Percentiles rank a stretch among this genome's conserved stretches.
phyloP scores from a whole-genome alignment of 2,888 invertebrate species.

The Eupithecia exiguata region DNA sequence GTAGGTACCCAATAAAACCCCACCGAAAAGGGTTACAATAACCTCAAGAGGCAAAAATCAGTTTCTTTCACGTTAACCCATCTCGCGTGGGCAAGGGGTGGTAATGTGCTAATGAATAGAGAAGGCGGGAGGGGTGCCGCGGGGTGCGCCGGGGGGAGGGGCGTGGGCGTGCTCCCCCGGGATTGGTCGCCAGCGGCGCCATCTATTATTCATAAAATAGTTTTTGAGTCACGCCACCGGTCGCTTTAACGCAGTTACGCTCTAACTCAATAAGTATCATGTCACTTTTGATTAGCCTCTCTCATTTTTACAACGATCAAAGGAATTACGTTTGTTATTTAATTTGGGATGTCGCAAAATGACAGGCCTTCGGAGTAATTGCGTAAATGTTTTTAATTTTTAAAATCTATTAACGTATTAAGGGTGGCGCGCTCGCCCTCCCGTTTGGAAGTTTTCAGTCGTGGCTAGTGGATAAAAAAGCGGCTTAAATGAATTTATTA shows the following conservation, averaged over 20 bases:
- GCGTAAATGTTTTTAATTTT: constrained; percentile 75
- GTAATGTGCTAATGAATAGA: constrained; percentile 83
- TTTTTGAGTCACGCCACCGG: constrained; percentile 82
- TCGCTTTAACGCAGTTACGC: constrained; percentile 77
- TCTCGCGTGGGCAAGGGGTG: constrained; percentile 74
- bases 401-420: constrained; percentile 79
- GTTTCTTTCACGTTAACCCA: constrained; percentile 67
- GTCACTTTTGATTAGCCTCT: constrained; percentile 81
- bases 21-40: constrained; percentile 49
- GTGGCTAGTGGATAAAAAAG: constrained; percentile 68
- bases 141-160: constrained; percentile 50
- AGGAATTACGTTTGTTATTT: constrained; percentile 69
- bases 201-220: constrained; percentile 85
- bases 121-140: constrained; percentile 46
- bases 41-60: constrained; percentile 68
- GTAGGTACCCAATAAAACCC: constrained; percentile 22
- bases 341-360: constrained; percentile 65
- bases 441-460: constrained; percentile 61
- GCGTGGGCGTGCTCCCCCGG: constrained; percentile 77
- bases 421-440: constrained; percentile 44
- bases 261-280: constrained; percentile 81
- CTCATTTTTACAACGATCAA: constrained; percentile 76
- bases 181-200: constrained; percentile 79
- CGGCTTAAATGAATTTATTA: constrained; percentile 79
- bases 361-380: constrained; percentile 70